Evolutionary conservation across 2,888 invertebrate genomes (phyloP).

Genomic region (Leptinotarsa haldemani): DNA sequence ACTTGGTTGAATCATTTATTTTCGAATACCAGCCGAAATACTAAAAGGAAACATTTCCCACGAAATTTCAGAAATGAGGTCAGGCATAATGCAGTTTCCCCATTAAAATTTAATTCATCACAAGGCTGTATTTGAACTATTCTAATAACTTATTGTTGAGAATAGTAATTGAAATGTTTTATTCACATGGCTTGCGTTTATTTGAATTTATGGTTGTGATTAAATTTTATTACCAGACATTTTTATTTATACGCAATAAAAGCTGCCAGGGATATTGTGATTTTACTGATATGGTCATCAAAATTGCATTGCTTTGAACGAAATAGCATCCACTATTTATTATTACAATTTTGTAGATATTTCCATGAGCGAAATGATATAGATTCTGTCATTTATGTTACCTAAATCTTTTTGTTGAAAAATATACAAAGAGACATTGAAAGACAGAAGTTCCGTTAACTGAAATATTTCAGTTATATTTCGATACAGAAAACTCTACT

Average conservation of each 20-base stretch:
- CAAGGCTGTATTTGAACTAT: background rate
- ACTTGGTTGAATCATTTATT: too few species aligned
- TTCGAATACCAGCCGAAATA: too few species aligned
- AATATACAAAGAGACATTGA: too few species aligned
- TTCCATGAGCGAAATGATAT: too few species aligned
- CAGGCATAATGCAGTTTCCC: background rate
- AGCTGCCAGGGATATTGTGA: slow-evolving; percentile 25
- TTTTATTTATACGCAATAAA: slow-evolving; percentile 36
- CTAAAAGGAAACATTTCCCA: background rate
- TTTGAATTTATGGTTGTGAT: slow-evolving; percentile 36
- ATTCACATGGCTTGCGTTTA: slow-evolving; percentile 26
- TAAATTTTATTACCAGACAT: slow-evolving; percentile 35
- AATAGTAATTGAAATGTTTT: slow-evolving; percentile 34
- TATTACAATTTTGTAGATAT: too few species aligned
- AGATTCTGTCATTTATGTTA: too few species aligned
- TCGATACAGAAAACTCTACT: too few species aligned
- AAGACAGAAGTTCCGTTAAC: too few species aligned
- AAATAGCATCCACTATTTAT: background rate
- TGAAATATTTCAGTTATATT: too few species aligned
- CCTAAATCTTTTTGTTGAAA: too few species aligned
- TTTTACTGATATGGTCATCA: slow-evolving; percentile 34
- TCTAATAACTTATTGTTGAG: background rate
- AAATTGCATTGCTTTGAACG: background rate
- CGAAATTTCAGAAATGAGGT: background rate
- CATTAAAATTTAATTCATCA: background rate